Conservation (phyloP, 2,113 vertebrate species). For the Peucedramus taeniatus region DNA sequence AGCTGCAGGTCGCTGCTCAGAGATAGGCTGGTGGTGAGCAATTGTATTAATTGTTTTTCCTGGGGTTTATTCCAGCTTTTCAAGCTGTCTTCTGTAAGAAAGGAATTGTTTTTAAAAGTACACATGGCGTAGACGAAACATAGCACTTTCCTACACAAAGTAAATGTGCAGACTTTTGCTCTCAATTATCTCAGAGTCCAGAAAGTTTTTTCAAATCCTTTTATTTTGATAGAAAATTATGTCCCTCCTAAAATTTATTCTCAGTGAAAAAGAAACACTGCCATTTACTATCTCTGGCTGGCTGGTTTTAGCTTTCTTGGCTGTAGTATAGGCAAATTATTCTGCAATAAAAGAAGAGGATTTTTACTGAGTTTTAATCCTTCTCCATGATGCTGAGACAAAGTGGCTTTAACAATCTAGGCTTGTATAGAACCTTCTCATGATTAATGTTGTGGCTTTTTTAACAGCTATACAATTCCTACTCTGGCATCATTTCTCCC, state of each 20-base stretch:
- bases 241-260: neutral
- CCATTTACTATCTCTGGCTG: neutral
- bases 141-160: neutral
- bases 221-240: neutral
- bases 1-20: neutral
- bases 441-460: neutral
- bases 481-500: neutral
- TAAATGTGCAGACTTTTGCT: neutral
- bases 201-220: neutral
- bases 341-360: neutral
- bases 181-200: neutral
- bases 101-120: neutral
- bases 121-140: neutral
- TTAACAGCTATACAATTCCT: neutral
- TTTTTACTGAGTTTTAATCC: neutral
- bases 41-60: neutral
- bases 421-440: neutral
- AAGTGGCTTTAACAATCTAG: neutral
- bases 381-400: neutral
- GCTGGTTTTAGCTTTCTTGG: neutral
- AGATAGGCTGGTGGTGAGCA: neutral
- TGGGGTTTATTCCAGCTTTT: neutral
- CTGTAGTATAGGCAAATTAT: neutral
- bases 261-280: neutral
- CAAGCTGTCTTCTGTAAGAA: neutral